phyloP scores from a whole-genome alignment of 1,140 invertebrate species.

The Zaprionus tsacasi region DNA sequence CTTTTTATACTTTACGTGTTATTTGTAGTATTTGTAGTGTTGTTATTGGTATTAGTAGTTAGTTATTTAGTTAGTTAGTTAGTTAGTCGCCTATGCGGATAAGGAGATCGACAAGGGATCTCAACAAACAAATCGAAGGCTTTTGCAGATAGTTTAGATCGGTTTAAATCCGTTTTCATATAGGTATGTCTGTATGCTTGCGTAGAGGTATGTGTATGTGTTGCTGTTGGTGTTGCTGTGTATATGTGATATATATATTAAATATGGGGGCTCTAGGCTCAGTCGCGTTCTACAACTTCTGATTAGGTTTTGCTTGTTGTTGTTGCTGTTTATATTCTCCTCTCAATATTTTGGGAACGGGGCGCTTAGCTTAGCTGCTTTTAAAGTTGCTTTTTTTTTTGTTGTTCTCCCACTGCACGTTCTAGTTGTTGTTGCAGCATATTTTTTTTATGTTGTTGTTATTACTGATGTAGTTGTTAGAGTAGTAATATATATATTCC shows the following conservation, averaged over 20 bases:
- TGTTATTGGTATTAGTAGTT: constrained; percentile 13
- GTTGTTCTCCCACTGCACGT: constrained; percentile 11
- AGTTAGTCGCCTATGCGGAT: constrained; percentile 33
- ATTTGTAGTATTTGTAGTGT: not conserved
- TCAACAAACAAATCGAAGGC: constrained; percentile 44
- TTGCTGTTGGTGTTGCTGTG: constrained; percentile 17
- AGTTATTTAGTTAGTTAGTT: constrained; percentile 24
- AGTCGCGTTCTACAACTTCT: constrained; percentile 68
- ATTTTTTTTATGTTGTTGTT: constrained; percentile 20
- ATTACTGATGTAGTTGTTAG: constrained; percentile 27
- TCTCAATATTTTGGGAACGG: not conserved
- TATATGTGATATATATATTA: constrained; percentile 37
- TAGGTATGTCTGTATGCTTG: not conserved
- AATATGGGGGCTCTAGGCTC: constrained; percentile 64
- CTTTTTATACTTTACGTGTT: not conserved
- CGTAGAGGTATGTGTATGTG: constrained; percentile 22
- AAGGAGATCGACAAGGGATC: constrained; percentile 40
- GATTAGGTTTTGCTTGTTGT: constrained; percentile 10
- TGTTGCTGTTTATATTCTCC: constrained; percentile 3
- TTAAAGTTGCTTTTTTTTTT: constrained; percentile 13
- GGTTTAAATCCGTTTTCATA: constrained; percentile 34
- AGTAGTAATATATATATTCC: constrained; percentile 37
- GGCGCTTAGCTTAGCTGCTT: constrained; percentile 13
- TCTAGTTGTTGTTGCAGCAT: constrained; percentile 21
- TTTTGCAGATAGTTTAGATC: constrained; percentile 29